Evolutionary conservation across 2,888 invertebrate species (phyloP).

Genomic region (Lasioglossum oenotherae): DNA sequence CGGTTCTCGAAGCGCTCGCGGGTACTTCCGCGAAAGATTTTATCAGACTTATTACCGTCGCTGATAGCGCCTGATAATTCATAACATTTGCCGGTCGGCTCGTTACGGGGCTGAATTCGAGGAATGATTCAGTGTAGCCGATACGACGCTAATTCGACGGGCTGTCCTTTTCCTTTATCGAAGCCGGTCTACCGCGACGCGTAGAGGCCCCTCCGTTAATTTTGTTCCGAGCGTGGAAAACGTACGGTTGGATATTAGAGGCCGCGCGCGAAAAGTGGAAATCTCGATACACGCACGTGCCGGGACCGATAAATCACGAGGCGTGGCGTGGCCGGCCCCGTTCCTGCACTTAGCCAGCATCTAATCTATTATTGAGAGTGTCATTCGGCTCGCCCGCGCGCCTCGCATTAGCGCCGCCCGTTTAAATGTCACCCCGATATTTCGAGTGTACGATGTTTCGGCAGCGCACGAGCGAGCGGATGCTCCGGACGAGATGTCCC

Average conservation of each 20-base stretch:
- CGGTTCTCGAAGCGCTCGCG: not conserved
- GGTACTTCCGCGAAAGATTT: not conserved
- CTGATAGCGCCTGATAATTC: slow-evolving; percentile 22
- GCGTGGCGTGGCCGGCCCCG: slow-evolving; percentile 58
- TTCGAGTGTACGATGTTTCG: slow-evolving; percentile 61
- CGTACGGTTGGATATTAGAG: slow-evolving; percentile 51
- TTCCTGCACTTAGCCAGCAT: slow-evolving; percentile 80
- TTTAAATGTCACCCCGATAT: slow-evolving; percentile 73
- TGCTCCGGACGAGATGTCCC: slow-evolving; percentile 44
- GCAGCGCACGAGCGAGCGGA: slow-evolving; percentile 32
- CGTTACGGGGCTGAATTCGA: not conserved
- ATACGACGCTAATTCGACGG: slow-evolving; percentile 55
- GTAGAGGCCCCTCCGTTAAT: slow-evolving; percentile 43
- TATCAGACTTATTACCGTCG: slow-evolving; percentile 10
- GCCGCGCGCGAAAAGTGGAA: slow-evolving; percentile 72
- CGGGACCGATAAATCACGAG: slow-evolving; percentile 80
- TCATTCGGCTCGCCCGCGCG: slow-evolving; percentile 73
- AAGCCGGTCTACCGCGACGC: slow-evolving; percentile 32
- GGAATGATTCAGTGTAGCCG: slow-evolving; percentile 27
- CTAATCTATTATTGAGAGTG: slow-evolving; percentile 83
- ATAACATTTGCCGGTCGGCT: slow-evolving; percentile 9
- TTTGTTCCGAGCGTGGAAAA: slow-evolving; percentile 47
- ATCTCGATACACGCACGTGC: slow-evolving; percentile 78
- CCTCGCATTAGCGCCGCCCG: slow-evolving; percentile 74
- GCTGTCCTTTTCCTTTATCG: slow-evolving; percentile 44